Conservation (phyloP, 1,140 invertebrate species). For the Marisa cornuarietis region DNA sequence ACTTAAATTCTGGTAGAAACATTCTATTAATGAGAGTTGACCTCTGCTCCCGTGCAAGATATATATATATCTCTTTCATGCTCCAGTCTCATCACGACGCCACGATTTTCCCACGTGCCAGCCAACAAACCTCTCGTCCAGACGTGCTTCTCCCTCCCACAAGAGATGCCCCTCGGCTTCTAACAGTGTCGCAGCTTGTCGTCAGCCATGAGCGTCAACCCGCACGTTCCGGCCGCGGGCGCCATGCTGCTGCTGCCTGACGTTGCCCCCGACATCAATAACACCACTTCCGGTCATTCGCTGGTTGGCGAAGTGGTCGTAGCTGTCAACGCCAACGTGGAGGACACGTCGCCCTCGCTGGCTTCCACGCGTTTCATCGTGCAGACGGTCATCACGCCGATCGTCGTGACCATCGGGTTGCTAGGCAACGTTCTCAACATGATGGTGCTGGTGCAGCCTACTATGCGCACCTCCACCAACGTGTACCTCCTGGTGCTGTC, state of each 20-base stretch:
- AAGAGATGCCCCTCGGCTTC: no score
- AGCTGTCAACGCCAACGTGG: not conserved
- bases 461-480: slow-evolving; percentile 81
- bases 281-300: not conserved
- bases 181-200: not conserved
- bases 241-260: not conserved
- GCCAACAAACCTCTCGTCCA: no score
- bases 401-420: slow-evolving; percentile 65
- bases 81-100: no score
- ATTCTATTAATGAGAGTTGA: no score
- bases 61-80: no score
- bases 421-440: slow-evolving; percentile 55
- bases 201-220: not conserved
- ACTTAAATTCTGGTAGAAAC: no score
- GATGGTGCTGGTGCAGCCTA: slow-evolving; percentile 72
- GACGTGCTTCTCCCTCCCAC: no score
- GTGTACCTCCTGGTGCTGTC: slow-evolving; percentile 78
- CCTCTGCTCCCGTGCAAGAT: no score
- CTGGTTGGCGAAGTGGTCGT: not conserved
- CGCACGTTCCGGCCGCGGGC: not conserved
- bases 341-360: slow-evolving; percentile 19
- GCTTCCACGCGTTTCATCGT: slow-evolving; percentile 50
- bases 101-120: no score
- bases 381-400: slow-evolving; percentile 49
- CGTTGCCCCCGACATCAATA: not conserved